Evolutionary conservation across 2,888 invertebrate species (phyloP).

Genomic region (Agonum fuliginosum): DNA sequence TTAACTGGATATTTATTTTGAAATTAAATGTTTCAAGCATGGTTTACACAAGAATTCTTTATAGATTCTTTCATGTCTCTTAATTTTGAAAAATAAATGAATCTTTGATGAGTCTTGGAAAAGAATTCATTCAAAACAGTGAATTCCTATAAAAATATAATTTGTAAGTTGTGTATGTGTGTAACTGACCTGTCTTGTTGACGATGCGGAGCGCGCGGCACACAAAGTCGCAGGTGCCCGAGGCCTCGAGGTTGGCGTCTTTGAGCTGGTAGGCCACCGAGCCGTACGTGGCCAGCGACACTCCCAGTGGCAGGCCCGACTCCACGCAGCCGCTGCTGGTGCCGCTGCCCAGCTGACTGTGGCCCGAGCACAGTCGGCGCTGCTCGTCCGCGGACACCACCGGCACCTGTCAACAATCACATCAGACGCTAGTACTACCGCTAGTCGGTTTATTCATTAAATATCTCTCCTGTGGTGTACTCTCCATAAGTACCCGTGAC

Average conservation of each 20-base stretch:
- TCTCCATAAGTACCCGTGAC: no score
- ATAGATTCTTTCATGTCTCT: no score
- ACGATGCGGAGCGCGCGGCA: slow-evolving; percentile 83
- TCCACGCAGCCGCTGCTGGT: slow-evolving; percentile 71
- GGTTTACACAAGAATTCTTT: no score
- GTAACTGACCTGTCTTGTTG: slow-evolving; percentile 82
- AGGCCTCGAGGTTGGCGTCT: slow-evolving; percentile 86
- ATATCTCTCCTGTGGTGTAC: no score
- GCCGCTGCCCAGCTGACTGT: slow-evolving; percentile 76
- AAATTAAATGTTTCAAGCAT: no score
- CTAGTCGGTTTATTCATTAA: no score
- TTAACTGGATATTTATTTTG: no score
- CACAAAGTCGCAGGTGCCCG: slow-evolving; percentile 83
- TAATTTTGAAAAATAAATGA: neutral
- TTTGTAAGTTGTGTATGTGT: no score
- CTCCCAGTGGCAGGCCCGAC: slow-evolving; percentile 69
- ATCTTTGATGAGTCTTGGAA: neutral
- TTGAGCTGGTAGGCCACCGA: slow-evolving; percentile 87
- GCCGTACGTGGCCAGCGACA: slow-evolving; percentile 80
- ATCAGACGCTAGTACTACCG: no score
- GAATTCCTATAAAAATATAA: neutral
- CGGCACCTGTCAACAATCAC: slow-evolving; percentile 63
- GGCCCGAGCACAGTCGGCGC: slow-evolving; percentile 80
- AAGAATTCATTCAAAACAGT: no score
- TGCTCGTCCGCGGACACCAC: slow-evolving; percentile 86